Evolutionary conservation across 2,797 vertebrate genomes (phyloP).

Genomic region (Enteromius argenteus): DNA sequence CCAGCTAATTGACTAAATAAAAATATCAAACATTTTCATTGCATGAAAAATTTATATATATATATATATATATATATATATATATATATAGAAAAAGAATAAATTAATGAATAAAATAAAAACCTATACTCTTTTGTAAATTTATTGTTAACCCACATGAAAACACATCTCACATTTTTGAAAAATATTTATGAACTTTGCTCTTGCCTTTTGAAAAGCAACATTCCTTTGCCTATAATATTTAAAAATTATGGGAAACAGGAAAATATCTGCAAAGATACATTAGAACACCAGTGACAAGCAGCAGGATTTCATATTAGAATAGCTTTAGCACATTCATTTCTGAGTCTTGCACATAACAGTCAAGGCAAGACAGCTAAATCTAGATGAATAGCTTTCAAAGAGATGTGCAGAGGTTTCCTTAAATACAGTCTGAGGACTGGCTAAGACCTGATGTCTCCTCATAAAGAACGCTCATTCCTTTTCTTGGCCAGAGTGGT

Average conservation of each 20-base stretch:
- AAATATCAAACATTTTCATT: neutral
- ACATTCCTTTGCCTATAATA: neutral
- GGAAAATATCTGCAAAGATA: slow-evolving; percentile 1
- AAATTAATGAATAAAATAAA: neutral
- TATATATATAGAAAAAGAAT: too few relatives aligned
- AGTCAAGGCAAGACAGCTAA: slow-evolving; percentile 54
- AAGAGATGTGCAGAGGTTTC: slow-evolving; percentile 41
- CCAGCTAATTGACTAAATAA: neutral
- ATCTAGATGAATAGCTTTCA: slow-evolving; percentile 62
- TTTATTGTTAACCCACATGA: neutral
- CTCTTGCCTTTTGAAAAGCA: neutral
- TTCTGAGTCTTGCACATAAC: slow-evolving; percentile 23
- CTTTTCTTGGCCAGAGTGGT: slow-evolving; percentile 35
- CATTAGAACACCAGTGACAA: neutral
- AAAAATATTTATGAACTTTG: neutral
- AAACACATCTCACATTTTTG: neutral
- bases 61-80: too few relatives aligned
- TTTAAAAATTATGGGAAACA: neutral
- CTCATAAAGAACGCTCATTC: slow-evolving; percentile 37
- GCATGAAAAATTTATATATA: too few relatives aligned
- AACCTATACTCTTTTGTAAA: neutral
- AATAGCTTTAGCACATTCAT: slow-evolving; percentile 35
- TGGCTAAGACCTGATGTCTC: slow-evolving; percentile 27
- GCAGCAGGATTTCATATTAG: slow-evolving; percentile 32
- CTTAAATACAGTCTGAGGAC: slow-evolving; percentile 43